Evolutionary conservation across 2,113 vertebrate species (phyloP).

Genomic region (Sinocyclocheilus grahami): DNA sequence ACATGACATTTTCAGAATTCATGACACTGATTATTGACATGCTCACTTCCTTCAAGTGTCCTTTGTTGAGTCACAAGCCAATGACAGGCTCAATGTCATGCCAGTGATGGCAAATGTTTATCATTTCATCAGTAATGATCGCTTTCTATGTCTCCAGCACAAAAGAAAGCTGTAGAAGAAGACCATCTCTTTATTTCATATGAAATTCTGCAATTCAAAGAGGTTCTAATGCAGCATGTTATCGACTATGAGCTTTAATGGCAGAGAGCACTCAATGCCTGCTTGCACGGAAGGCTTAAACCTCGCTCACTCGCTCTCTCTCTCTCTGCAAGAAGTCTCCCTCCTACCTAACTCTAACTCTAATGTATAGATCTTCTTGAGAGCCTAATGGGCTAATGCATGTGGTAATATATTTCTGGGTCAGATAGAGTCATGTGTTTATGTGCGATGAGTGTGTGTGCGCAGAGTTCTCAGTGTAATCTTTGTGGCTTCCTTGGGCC

Average conservation of each 20-base stretch:
- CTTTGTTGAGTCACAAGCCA: slow-evolving; percentile 18
- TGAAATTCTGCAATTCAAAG: slow-evolving; percentile 38
- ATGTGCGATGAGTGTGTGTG: slow-evolving; percentile 40
- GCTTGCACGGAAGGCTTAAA: slow-evolving; percentile 43
- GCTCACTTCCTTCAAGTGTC: background rate
- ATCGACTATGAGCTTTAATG: slow-evolving; percentile 53
- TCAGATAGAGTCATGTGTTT: slow-evolving; percentile 51
- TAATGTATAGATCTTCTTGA: slow-evolving; percentile 50
- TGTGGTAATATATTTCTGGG: slow-evolving; percentile 56
- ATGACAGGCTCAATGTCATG: slow-evolving; percentile 16
- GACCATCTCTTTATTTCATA: slow-evolving; percentile 21
- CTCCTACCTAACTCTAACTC: slow-evolving; percentile 40
- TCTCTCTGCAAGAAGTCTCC: slow-evolving; percentile 2
- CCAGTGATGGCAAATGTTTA: background rate
- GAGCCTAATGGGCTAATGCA: slow-evolving; percentile 56
- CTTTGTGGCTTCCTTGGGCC: slow-evolving; percentile 69
- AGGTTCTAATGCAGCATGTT: slow-evolving; percentile 49
- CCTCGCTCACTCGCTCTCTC: slow-evolving; percentile 2
- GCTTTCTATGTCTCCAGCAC: slow-evolving; percentile 1
- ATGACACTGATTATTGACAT: background rate
- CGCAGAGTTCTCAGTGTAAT: slow-evolving; percentile 60
- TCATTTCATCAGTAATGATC: slow-evolving; percentile 22
- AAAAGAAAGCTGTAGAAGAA: slow-evolving; percentile 19
- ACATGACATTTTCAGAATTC: background rate
- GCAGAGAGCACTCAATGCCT: slow-evolving; percentile 45